Conservation (phyloP, 1,140 invertebrate species). For the Drosophila tristis region DNA sequence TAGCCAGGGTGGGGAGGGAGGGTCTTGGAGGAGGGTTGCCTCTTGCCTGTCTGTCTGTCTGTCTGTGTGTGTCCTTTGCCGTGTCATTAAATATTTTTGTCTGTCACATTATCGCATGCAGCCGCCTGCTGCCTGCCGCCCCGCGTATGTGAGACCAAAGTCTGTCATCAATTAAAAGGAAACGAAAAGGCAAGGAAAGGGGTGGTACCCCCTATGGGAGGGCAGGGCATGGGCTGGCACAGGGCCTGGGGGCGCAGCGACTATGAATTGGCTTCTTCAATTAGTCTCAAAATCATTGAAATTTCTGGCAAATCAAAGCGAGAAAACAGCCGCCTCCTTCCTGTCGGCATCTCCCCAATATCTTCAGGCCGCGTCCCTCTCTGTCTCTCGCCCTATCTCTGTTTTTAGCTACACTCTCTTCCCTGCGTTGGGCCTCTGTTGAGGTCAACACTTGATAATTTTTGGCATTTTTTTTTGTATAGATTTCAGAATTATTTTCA, state of each 20-base stretch:
- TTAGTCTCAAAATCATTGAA: conserved; percentile 33
- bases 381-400: neutral
- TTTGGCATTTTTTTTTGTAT: conserved; percentile 28
- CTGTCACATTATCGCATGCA: conserved; percentile 72
- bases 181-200: neutral
- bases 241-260: neutral
- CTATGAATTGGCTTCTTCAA: conserved; percentile 38
- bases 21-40: no score
- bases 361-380: neutral
- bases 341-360: neutral
- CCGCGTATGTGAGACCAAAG: conserved; percentile 56
- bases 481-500: conserved; percentile 18
- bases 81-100: conserved; percentile 77
- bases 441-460: conserved; percentile 43
- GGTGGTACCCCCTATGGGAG: no score
- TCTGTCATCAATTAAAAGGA: conserved; percentile 67
- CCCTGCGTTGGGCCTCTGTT: neutral
- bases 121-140: conserved; percentile 56
- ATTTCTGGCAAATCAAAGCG: conserved; percentile 57
- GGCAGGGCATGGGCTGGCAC: neutral
- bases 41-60: no score
- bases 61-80: conserved; percentile 25
- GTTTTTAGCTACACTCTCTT: neutral
- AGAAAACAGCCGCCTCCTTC: conserved; percentile 4
- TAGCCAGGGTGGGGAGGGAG: neutral